Evolutionary conservation across 2,888 invertebrate genomes (phyloP).

Genomic region (Drosophila mayaguana): DNA sequence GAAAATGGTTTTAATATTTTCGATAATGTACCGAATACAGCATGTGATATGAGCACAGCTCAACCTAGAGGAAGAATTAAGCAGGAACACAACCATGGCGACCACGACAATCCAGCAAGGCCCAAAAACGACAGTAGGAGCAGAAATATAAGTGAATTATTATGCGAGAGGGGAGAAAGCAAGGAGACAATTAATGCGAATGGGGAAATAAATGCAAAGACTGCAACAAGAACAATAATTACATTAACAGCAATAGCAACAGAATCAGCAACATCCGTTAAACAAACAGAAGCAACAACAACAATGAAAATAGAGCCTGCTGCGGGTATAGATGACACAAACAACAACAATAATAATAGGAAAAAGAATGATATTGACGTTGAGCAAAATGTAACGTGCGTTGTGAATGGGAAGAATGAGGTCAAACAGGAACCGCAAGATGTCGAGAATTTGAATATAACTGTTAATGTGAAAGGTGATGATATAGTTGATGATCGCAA

Average conservation of each 20-base stretch:
- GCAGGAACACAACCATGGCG: conserved; percentile 32
- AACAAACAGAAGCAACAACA: conserved; percentile 23
- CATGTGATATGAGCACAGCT: conserved; percentile 84
- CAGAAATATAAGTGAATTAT: conserved; percentile 24
- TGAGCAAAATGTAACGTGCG: conserved; percentile 66
- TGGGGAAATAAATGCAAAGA: conserved; percentile 75
- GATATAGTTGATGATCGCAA: conserved; percentile 5
- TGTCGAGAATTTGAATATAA: conserved; percentile 29
- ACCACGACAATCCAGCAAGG: conserved; percentile 24
- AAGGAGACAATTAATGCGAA: conserved; percentile 58
- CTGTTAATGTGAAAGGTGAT: conserved; percentile 21
- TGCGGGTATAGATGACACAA: conserved; percentile 50
- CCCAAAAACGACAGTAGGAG: conserved; percentile 12
- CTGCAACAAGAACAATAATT: conserved; percentile 48
- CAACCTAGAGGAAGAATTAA: conserved; percentile 66
- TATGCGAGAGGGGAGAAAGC: conserved; percentile 22
- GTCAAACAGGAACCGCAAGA: conserved; percentile 59
- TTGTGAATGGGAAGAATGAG: conserved; percentile 74
- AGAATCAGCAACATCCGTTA: conserved; percentile 29
- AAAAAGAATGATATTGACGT: conserved; percentile 54
- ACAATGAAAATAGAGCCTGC: conserved; percentile 62
- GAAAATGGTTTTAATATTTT: conserved; percentile 84
- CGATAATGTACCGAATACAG: conserved; percentile 83
- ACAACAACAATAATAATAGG: conserved; percentile 38
- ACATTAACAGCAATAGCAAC: conserved; percentile 13